Percentiles rank a stretch among this genome's conserved stretches.
Evolutionary conservation across 2,888 invertebrate genomes (phyloP).

Genomic region (Pseudococcus longispinus): DNA sequence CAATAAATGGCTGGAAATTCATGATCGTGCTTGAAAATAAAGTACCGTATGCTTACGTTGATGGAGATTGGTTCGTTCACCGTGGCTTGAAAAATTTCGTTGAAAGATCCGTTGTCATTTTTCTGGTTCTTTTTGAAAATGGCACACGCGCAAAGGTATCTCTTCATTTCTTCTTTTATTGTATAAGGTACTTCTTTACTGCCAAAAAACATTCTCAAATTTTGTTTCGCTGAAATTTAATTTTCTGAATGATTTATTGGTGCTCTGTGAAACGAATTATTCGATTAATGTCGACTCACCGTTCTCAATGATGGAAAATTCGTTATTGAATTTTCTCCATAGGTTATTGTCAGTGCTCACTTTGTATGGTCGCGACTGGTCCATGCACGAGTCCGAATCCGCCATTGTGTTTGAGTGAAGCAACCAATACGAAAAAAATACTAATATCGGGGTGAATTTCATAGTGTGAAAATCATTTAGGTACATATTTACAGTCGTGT

Average conservation of each 20-base stretch:
- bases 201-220: background rate
- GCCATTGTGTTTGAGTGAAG: background rate
- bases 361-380: background rate
- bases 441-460: background rate
- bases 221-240: background rate
- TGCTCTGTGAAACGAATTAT: background rate
- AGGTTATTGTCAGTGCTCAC: background rate
- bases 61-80: background rate
- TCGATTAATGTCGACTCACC: background rate
- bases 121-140: background rate
- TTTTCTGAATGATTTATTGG: background rate
- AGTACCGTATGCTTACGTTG: background rate
- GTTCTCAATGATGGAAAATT: background rate
- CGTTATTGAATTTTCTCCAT: background rate
- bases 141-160: background rate
- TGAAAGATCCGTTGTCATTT: background rate
- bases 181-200: background rate
- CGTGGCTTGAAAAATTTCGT: background rate
- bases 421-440: background rate
- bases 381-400: background rate
- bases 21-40: background rate
- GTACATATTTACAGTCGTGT: no score
- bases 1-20: background rate
- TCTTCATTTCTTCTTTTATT: background rate
- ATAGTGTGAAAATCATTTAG: background rate